Conservation (phyloP, 2,888 invertebrate species). For the Himalopsyche tibetana region DNA sequence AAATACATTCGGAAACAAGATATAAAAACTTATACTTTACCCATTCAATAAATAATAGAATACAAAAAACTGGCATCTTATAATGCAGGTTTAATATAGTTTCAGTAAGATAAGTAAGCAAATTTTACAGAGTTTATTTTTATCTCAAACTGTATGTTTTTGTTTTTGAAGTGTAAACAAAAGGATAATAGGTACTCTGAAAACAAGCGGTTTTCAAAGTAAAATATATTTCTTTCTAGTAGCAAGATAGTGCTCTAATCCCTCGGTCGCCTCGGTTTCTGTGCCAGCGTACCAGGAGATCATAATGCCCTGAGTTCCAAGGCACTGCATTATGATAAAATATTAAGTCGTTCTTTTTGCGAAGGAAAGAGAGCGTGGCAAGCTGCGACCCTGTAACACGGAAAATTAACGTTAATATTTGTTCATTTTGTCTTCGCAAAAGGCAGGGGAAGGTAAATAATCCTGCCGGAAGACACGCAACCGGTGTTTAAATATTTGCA, state of each 20-base stretch:
- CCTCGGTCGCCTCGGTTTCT: not conserved
- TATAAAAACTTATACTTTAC: no score
- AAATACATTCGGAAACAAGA: no score
- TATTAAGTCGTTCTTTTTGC: slow-evolving; percentile 25
- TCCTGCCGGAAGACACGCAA: slow-evolving; percentile 20
- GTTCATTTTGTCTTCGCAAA: slow-evolving; percentile 43
- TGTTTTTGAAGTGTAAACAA: not conserved
- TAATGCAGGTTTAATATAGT: no score
- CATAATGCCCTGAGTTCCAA: not conserved
- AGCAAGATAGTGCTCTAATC: not conserved
- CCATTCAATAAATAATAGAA: no score
- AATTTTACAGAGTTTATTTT: not conserved
- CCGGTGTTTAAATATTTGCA: slow-evolving; percentile 40
- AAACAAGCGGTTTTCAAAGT: not conserved
- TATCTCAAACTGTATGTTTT: not conserved
- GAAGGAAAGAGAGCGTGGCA: slow-evolving; percentile 17
- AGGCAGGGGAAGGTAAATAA: slow-evolving; percentile 29
- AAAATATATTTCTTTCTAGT: slow-evolving; percentile 23
- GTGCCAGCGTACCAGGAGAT: not conserved
- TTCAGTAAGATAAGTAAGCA: not conserved
- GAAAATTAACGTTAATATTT: slow-evolving; percentile 40
- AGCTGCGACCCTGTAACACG: slow-evolving; percentile 39
- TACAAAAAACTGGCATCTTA: no score
- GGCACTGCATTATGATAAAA: slow-evolving; percentile 40
- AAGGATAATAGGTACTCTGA: not conserved